Evolutionary conservation across 2,888 invertebrate species (phyloP).

Genomic region (Meandrusa payeni): DNA sequence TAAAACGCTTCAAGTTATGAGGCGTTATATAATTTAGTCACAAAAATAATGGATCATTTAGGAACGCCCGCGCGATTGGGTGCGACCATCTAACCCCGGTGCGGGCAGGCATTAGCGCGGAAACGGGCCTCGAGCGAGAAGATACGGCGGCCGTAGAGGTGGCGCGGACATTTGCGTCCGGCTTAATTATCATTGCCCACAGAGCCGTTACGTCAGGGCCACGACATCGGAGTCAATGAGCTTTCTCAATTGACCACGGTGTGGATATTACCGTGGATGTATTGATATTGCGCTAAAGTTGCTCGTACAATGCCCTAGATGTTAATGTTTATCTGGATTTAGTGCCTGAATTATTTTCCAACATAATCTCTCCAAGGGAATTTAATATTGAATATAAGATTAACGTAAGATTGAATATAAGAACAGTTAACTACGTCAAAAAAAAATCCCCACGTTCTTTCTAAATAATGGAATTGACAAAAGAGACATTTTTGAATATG

Average conservation of each 20-base stretch:
- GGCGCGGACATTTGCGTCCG: slow-evolving; percentile 43
- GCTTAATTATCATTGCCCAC: slow-evolving; percentile 53
- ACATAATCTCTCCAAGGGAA: neutral
- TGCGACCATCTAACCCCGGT: slow-evolving; percentile 40
- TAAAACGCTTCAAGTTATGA: too few relatives aligned
- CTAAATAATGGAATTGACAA: too few relatives aligned
- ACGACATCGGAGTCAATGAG: slow-evolving; percentile 16
- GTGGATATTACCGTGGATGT: slow-evolving; percentile 7
- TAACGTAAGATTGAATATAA: too few relatives aligned
- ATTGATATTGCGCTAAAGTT: slow-evolving; percentile 17
- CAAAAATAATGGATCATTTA: slow-evolving; percentile 29
- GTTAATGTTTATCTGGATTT: slow-evolving; percentile 20
- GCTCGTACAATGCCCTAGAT: slow-evolving; percentile 7
- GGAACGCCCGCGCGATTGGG: slow-evolving; percentile 37
- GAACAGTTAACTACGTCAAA: too few relatives aligned
- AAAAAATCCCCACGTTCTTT: too few relatives aligned
- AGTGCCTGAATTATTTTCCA: neutral
- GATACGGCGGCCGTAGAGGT: slow-evolving; percentile 39
- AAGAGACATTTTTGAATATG: too few relatives aligned
- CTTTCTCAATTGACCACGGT: slow-evolving; percentile 21
- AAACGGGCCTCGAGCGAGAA: slow-evolving; percentile 48
- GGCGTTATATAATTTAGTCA: neutral
- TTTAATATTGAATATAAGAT: too few relatives aligned
- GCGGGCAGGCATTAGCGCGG: slow-evolving; percentile 47
- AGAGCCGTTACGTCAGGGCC: slow-evolving; percentile 40